Base-by-base conservation (phyloP, 2,888 invertebrate genomes). In the Tetanocera ferruginea region DNA sequence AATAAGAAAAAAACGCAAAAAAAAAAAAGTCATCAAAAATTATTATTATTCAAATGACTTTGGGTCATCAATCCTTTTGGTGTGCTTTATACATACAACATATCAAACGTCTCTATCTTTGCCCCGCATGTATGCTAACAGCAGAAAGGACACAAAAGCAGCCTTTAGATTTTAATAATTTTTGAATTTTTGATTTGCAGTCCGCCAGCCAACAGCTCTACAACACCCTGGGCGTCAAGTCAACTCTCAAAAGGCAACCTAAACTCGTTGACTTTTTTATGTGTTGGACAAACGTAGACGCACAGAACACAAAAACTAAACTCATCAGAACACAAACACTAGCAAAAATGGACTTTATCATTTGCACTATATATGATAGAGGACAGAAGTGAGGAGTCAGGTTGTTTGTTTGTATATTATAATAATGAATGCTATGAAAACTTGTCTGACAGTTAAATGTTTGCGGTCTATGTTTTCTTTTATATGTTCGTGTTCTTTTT, bases 1-100 rank as follows among this genome's bases (percentile, higher is more conserved):
- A 34, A 66, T 11, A 66, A 37, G 55, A 23, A 60, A 28, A 23
- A 23, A 25, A 25, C 23, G 25, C 19, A 19, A 60, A 14, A 17
- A 62, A 14, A 28, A 19, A 23, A 28, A 49, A 51, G 5, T 14
- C 51, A 49, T 69, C 5, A 69, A 69, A 76, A 67, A 55, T 57
- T 76, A 67, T 69, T 76, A 52, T 69, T 76, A 76, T 76, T 67
- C 76, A 76, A 76, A 76, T 76, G 67, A 67, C 76, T 76, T 76
- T 67, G 76, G 76, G 76, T 67, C 76, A 76, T 76, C 76, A 76
- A 76, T 69, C 69, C 76, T 76, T 66, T 67, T 43, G 55, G 57
- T 49, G 64, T 25, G 69, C 67, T 14, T 57, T 43, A 31, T 31
- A 31, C 31, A 31, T 4, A 5, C 31, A 31, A 76, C 69, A 69